Percentiles rank a stretch among this genome's conserved stretches.
Evolutionary conservation across 2,797 vertebrate species (phyloP).

Genomic region (Neopelma chrysocephalum): DNA sequence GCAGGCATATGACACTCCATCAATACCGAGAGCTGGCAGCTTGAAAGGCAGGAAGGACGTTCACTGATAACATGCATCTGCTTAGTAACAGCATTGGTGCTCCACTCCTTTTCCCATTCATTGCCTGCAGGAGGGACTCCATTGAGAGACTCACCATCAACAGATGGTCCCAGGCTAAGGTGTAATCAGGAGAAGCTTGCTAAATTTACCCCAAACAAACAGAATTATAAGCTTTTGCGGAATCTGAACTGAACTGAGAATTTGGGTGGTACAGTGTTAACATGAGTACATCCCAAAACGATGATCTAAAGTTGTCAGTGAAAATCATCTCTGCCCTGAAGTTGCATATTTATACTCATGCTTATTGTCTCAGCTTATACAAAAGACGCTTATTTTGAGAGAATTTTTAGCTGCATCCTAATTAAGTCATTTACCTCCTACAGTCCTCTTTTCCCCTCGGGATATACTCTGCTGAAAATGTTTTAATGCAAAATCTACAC

Average conservation of each 20-base stretch:
- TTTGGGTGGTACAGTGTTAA: conserved; percentile 48
- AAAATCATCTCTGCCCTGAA: neutral
- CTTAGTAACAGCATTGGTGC: conserved; percentile 66
- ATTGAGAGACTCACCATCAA: conserved; percentile 66
- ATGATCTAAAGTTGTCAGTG: neutral
- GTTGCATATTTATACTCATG: neutral
- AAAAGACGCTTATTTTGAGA: conserved; percentile 17
- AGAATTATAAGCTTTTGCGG: conserved; percentile 72
- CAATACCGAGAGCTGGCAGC: conserved; percentile 78
- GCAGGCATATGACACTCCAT: conserved; percentile 73
- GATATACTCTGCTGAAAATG: conserved; percentile 4
- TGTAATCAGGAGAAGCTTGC: conserved; percentile 78
- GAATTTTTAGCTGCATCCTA: conserved; percentile 30
- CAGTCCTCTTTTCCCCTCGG: neutral
- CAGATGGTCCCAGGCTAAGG: conserved; percentile 76
- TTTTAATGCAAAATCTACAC: conserved; percentile 7
- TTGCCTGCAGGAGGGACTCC: conserved; percentile 69
- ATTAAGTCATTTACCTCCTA: conserved; percentile 55
- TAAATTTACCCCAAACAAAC: conserved; percentile 78
- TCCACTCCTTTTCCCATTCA: conserved; percentile 64
- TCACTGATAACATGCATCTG: conserved; percentile 75
- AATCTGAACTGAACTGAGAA: conserved; percentile 64
- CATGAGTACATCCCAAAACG: neutral
- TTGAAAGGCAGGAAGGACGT: conserved; percentile 70
- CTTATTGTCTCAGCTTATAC: neutral